A percentile compares a stretch with the other conserved stretches of the same genome.
phyloP scores from a whole-genome alignment of 2,797 vertebrate genomes.

The Macroramphosus scolopax region DNA sequence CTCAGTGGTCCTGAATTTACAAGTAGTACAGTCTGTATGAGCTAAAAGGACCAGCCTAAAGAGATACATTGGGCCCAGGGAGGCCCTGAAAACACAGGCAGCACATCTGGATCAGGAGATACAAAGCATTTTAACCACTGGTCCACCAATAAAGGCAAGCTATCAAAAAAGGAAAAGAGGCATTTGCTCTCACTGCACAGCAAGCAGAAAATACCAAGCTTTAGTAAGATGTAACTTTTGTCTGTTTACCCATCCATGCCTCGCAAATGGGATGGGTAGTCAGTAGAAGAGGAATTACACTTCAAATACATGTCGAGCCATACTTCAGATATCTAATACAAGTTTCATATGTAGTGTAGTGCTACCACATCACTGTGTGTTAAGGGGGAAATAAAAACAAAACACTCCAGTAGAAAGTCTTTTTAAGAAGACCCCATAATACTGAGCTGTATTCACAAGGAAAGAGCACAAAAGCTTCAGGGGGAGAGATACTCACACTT shows the following conservation, averaged over 20 bases:
- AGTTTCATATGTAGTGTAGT: conserved; percentile 66
- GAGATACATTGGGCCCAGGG: conserved; percentile 65
- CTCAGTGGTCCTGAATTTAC: conserved; percentile 74
- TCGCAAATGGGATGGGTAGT: conserved; percentile 52
- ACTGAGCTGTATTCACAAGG: conserved; percentile 59
- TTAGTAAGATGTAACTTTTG: conserved; percentile 59
- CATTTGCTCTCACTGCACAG: conserved; percentile 74
- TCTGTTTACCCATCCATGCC: conserved; percentile 61
- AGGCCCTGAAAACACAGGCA: conserved; percentile 67
- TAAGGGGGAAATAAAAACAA: conserved; percentile 30
- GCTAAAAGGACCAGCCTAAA: conserved; percentile 78
- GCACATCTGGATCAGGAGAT: conserved; percentile 66
- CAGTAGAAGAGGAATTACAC: conserved; percentile 60
- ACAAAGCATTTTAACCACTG: conserved; percentile 70
- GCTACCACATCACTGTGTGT: conserved; percentile 67
- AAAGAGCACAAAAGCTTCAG: conserved; percentile 46
- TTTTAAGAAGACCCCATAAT: conserved; percentile 58
- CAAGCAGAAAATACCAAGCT: conserved; percentile 70
- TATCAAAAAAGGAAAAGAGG: conserved; percentile 44
- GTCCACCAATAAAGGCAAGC: conserved; percentile 59
- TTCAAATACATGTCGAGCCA: conserved; percentile 65
- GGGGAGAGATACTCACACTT: conserved; percentile 81
- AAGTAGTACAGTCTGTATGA: conserved; percentile 67
- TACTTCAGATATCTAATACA: conserved; percentile 66
- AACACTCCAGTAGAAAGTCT: conserved; percentile 55